These are phyloP conservation scores for Artibeus lituratus DNA, from an alignment of 2,797 vertebrate species.

Conservation along the genomic window DNA sequence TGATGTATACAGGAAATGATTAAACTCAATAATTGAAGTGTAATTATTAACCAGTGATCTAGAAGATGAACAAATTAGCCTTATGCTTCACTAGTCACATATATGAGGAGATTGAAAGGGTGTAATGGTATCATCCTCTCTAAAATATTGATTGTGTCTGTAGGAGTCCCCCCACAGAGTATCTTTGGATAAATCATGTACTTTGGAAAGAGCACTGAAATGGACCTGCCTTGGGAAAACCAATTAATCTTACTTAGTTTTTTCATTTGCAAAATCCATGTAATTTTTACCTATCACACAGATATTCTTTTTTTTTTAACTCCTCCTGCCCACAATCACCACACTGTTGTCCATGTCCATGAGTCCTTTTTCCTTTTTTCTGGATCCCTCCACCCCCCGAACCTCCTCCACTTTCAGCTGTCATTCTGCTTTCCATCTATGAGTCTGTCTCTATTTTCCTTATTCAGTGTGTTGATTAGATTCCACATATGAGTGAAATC, in stretches of 20 bases:
- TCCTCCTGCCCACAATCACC: background rate
- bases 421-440: background rate
- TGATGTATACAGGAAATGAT: background rate
- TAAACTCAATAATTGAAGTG: background rate
- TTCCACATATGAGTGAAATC: background rate
- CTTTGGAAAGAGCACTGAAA: background rate
- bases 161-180: background rate
- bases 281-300: background rate
- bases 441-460: background rate
- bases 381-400: background rate
- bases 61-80: background rate
- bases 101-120: background rate
- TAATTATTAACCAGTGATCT: background rate
- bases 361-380: background rate
- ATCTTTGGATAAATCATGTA: background rate
- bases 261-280: background rate
- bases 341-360: background rate
- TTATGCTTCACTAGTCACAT: background rate
- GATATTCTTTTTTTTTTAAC: background rate
- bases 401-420: background rate
- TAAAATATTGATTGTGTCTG: background rate
- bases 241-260: constrained; percentile 26
- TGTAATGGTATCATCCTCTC: background rate
- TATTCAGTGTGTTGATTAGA: background rate
- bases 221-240: background rate